A percentile compares a stretch with the other conserved stretches of the same genome.
Evolutionary conservation across 1,140 invertebrate genomes (phyloP).

Genomic region (Macrosteles quadrilineatus): DNA sequence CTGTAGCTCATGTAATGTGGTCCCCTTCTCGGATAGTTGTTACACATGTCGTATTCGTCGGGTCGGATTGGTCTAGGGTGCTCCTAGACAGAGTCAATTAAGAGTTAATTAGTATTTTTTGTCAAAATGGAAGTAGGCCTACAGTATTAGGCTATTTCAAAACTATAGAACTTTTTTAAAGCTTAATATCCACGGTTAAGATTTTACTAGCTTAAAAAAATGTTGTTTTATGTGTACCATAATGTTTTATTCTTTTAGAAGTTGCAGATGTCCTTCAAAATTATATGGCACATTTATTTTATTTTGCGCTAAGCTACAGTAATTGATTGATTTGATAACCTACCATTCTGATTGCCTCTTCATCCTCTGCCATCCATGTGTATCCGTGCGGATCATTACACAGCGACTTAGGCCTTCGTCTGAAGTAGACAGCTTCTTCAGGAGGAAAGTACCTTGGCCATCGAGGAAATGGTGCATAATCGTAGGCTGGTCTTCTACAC

Average conservation of each 20-base stretch:
- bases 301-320: no score
- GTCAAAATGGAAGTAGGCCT: no score
- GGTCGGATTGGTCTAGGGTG: conserved; percentile 38
- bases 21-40: conserved; percentile 37
- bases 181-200: no score
- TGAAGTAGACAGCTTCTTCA: conserved; percentile 42
- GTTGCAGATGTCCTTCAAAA: no score
- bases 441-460: conserved; percentile 57
- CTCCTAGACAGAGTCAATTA: conserved; percentile 37
- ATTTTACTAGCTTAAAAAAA: no score
- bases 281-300: no score
- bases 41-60: conserved; percentile 34
- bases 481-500: conserved; percentile 50
- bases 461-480: conserved; percentile 70
- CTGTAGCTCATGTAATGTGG: conserved; percentile 50
- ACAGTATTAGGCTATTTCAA: no score
- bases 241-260: no score
- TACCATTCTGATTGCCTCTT: conserved; percentile 69
- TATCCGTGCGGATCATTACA: conserved; percentile 72
- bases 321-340: conserved; percentile 50
- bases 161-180: no score
- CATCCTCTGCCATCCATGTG: conserved; percentile 73
- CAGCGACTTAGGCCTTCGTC: conserved; percentile 71
- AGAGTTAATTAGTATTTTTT: no score
- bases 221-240: no score